phyloP scores from a whole-genome alignment of 1,140 invertebrate species.

The Rhysida immarginata region DNA sequence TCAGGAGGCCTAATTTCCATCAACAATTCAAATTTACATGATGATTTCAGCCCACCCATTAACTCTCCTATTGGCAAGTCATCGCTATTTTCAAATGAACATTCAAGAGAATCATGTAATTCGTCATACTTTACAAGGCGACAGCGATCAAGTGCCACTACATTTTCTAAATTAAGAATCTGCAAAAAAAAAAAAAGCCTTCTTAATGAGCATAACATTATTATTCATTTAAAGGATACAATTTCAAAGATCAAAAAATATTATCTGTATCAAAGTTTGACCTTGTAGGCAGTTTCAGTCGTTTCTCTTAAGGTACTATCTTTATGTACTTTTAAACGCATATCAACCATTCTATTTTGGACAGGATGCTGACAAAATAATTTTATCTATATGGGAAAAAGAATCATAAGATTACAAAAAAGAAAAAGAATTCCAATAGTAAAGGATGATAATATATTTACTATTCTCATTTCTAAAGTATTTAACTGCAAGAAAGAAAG shows the following conservation, averaged over 20 bases:
- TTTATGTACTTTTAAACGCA: slow-evolving; percentile 38
- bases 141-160: slow-evolving; percentile 45
- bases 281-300: slow-evolving; percentile 40
- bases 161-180: slow-evolving; percentile 40
- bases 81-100: slow-evolving; percentile 47
- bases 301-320: slow-evolving; percentile 41
- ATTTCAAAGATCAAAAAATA: background rate
- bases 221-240: background rate
- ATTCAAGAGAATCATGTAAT: slow-evolving; percentile 46
- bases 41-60: slow-evolving; percentile 30
- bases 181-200: slow-evolving; percentile 19
- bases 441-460: no score
- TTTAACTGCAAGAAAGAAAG: no score
- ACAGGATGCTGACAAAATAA: slow-evolving; percentile 46
- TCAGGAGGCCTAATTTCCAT: slow-evolving; percentile 49
- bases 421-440: no score
- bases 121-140: slow-evolving; percentile 57
- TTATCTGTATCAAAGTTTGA: slow-evolving; percentile 14
- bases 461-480: no score
- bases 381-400: slow-evolving; percentile 37
- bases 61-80: slow-evolving; percentile 37
- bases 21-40: slow-evolving; percentile 42
- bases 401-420: no score
- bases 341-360: slow-evolving; percentile 35
- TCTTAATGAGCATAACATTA: background rate